These are phyloP conservation scores for Scaptomyza parva DNA, from an alignment of 2,888 invertebrate genomes.

Conservation along the genomic window DNA sequence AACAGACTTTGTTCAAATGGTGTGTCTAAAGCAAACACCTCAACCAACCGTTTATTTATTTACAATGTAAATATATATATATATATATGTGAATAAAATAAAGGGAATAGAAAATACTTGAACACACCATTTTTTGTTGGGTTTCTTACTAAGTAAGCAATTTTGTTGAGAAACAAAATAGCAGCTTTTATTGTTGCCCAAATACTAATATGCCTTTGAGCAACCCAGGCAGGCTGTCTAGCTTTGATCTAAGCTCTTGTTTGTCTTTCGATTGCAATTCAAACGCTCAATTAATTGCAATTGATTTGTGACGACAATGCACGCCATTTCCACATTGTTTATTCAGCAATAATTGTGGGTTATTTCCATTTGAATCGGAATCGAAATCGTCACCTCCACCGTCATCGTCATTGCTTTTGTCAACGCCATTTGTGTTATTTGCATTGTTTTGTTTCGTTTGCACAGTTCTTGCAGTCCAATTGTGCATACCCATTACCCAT, in stretches of 20 bases:
- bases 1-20: background rate
- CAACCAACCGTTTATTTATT: too few species aligned
- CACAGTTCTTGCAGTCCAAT: constrained; percentile 20
- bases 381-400: background rate
- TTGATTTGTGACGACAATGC: constrained; percentile 66
- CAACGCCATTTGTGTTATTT: constrained; percentile 28
- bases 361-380: constrained; percentile 16
- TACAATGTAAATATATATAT: too few species aligned
- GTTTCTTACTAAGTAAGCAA: too few species aligned
- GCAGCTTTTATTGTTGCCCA: background rate
- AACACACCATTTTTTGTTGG: too few species aligned
- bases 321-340: constrained; percentile 45
- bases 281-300: constrained; percentile 48
- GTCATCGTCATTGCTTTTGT: constrained; percentile 1
- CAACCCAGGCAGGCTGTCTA: background rate
- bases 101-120: too few species aligned
- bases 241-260: background rate
- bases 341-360: constrained; percentile 34
- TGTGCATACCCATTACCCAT: background rate
- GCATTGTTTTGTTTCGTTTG: constrained; percentile 31
- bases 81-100: too few species aligned
- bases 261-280: constrained; percentile 2
- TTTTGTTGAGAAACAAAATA: too few species aligned
- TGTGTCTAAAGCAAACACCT: background rate
- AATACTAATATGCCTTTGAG: background rate